Percentiles rank a stretch among this genome's conserved stretches.
phyloP scores from a whole-genome alignment of 2,113 vertebrate species.

The Lophochroa leadbeateri region DNA sequence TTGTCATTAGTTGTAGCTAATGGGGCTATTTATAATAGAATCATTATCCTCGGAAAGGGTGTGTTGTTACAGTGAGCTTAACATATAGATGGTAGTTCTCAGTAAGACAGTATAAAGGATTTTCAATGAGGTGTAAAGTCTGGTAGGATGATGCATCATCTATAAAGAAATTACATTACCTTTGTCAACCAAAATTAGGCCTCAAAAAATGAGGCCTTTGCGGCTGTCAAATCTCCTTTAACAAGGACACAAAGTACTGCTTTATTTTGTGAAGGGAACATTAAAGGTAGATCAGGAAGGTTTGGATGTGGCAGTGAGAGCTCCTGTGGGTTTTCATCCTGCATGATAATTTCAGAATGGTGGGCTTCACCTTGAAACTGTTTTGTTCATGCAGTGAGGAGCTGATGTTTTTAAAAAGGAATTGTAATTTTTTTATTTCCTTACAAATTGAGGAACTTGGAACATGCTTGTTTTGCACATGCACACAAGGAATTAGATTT shows the following conservation, averaged over 20 bases:
- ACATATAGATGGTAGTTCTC: neutral
- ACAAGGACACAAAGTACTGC: neutral
- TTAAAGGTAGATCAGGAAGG: neutral
- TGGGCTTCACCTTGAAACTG: neutral
- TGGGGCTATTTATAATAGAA: constrained; percentile 76
- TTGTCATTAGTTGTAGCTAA: constrained; percentile 80
- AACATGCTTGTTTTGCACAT: neutral
- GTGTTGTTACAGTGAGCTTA: neutral
- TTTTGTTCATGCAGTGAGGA: neutral
- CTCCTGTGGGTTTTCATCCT: neutral
- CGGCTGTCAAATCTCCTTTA: neutral
- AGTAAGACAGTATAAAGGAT: neutral
- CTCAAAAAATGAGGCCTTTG: neutral
- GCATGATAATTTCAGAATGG: neutral
- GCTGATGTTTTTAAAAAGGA: neutral
- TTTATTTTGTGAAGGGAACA: neutral
- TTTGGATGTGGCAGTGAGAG: neutral
- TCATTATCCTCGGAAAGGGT: constrained; percentile 52
- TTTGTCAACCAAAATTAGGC: neutral
- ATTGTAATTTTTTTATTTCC: neutral
- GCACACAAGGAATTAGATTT: neutral
- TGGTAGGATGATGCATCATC: neutral
- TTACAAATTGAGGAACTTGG: neutral
- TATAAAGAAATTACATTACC: neutral
- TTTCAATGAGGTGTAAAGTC: neutral